phyloP scores from a whole-genome alignment of 2,113 vertebrate species.

The Tiliqua scincoides region DNA sequence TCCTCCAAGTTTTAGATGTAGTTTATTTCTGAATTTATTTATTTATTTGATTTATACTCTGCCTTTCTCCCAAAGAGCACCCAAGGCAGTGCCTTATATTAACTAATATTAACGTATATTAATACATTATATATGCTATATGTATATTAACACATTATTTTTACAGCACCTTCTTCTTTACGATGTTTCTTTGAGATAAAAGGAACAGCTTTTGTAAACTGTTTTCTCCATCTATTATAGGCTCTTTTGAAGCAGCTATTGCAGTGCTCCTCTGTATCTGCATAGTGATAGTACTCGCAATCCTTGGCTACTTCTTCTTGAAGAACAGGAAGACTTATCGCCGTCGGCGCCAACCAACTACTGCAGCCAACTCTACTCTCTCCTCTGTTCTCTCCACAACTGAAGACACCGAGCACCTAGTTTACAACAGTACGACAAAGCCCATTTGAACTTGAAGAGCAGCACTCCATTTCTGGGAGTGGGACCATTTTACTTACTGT shows the following conservation, averaged over 20 bases:
- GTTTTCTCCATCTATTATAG: conserved; percentile 21
- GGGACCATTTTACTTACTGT: conserved; percentile 30
- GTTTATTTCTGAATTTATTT: too few species aligned
- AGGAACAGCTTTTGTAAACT: neutral
- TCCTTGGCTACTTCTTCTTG: conserved; percentile 85
- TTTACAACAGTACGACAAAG: conserved; percentile 90
- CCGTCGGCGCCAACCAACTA: conserved; percentile 73
- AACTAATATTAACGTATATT: too few species aligned
- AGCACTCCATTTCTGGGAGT: conserved; percentile 22
- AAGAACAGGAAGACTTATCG: conserved; percentile 77
- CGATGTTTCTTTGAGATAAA: too few species aligned
- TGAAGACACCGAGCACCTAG: conserved; percentile 86
- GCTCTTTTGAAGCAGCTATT: conserved; percentile 72
- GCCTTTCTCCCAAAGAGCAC: too few species aligned
- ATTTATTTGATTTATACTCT: too few species aligned
- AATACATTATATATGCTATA: too few species aligned
- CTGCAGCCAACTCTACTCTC: conserved; percentile 76
- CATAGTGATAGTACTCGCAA: conserved; percentile 79
- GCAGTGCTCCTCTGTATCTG: conserved; percentile 79
- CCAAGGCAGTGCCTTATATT: too few species aligned
- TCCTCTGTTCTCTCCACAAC: conserved; percentile 72
- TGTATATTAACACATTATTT: neutral
- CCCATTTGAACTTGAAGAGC: conserved; percentile 82
- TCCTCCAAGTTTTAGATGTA: too few species aligned
- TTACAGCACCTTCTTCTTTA: neutral